Percentiles rank a stretch among this genome's conserved stretches.
Evolutionary conservation across 35 echinoderm and acorn worm genomes (phyloP).

Genomic region (Eucidaris tribuloides): DNA sequence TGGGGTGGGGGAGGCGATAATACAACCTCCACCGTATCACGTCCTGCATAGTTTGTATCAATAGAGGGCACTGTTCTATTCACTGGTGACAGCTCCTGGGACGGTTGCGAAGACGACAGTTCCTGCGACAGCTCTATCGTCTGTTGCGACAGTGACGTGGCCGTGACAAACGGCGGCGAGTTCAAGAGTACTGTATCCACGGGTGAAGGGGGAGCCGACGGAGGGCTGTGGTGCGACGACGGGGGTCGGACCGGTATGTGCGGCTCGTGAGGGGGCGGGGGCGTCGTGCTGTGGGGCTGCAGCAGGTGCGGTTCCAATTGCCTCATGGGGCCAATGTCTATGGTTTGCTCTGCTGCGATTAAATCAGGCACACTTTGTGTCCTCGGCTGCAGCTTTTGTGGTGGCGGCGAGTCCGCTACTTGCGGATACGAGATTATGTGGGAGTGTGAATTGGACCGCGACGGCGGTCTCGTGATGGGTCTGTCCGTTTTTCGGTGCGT

Average conservation of each 20-base stretch:
- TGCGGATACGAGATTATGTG: neutral
- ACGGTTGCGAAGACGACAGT: slow-evolving; percentile 8
- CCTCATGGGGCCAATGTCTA: slow-evolving; percentile 26
- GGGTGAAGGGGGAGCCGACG: neutral
- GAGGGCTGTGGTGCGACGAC: neutral
- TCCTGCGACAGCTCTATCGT: slow-evolving; percentile 19
- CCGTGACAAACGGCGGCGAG: neutral
- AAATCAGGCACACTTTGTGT: slow-evolving; percentile 30
- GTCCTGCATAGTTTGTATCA: slow-evolving; percentile 20
- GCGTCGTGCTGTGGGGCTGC: slow-evolving; percentile 19
- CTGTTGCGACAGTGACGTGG: neutral
- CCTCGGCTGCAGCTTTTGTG: neutral
- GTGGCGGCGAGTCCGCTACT: slow-evolving; percentile 8
- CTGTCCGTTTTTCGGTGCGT: slow-evolving; percentile 21
- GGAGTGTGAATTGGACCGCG: slow-evolving; percentile 12
- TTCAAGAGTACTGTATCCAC: slow-evolving; percentile 25
- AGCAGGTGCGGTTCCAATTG: slow-evolving; percentile 2
- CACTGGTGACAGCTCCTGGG: neutral
- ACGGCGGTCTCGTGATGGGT: neutral
- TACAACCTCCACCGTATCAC: slow-evolving; percentile 14
- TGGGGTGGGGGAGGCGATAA: neutral
- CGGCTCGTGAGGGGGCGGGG: slow-evolving; percentile 10
- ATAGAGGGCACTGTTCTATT: slow-evolving; percentile 23
- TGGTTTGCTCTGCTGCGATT: neutral
- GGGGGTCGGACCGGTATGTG: neutral